phyloP scores from a whole-genome alignment of 1,140 invertebrate species.

The Bombus breviceps region DNA sequence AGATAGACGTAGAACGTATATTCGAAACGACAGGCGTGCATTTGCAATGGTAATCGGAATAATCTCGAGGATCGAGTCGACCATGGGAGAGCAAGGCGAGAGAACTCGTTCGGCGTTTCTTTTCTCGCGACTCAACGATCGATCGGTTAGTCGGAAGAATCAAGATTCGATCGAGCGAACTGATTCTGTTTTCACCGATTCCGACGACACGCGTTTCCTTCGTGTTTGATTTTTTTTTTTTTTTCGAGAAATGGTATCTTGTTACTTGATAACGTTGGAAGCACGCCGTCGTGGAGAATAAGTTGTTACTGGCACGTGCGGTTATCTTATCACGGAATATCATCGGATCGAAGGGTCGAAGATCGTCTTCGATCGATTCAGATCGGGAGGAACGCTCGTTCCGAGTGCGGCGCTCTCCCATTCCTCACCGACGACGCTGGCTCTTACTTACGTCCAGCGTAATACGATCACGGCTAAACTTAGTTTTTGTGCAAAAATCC shows the following conservation, averaged over 20 bases:
- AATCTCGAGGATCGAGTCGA: background rate
- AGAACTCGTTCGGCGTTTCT: background rate
- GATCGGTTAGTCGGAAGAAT: background rate
- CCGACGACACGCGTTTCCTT: too few relatives aligned
- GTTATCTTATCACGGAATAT: conserved; percentile 27
- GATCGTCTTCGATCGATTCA: background rate
- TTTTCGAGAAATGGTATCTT: background rate
- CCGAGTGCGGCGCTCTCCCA: background rate
- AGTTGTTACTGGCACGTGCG: too few relatives aligned
- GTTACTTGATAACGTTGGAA: background rate
- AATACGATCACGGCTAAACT: background rate
- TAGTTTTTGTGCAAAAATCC: background rate
- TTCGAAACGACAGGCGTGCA: background rate
- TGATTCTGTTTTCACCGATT: background rate
- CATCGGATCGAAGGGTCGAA: background rate
- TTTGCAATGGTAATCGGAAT: conserved; percentile 40
- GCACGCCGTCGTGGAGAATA: too few relatives aligned
- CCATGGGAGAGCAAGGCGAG: background rate
- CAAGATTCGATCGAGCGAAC: too few relatives aligned
- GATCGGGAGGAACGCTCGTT: background rate
- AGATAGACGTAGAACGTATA: background rate
- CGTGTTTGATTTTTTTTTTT: background rate
- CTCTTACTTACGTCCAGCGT: background rate
- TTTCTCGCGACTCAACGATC: background rate
- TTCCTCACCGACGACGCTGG: background rate